Base-by-base conservation (phyloP, 1,140 invertebrate genomes). In the Drosophila azteca region DNA sequence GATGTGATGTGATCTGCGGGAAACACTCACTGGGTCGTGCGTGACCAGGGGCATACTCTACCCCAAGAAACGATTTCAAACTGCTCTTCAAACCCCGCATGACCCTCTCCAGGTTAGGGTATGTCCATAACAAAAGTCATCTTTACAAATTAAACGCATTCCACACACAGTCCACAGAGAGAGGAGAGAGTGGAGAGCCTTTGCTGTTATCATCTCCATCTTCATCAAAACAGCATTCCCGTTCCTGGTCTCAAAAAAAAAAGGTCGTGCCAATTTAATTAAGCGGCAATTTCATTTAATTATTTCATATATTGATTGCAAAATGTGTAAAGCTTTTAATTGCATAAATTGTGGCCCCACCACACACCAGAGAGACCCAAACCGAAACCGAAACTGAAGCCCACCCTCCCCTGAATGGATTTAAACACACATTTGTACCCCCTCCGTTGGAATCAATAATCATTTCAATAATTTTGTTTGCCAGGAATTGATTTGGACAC, bases 231-330 rank as follows among this genome's bases (percentile, higher is more conserved):
- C 71, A 65, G 65, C 71, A 79, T 79, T 52, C 70, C 61, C 55
- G 15, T 46, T 60, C 63, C 69, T 77, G 51, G 57, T 62, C 77
- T 62, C 69, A 44, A 48, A 39, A 39, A 13, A 39, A 39, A 39
- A 79, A 78, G 82, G 78, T 82, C 82, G 82, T 72, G 83, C 71
- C 83, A 87, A 85, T 87, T 85, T 87, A 87, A 85, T 85, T 87
- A 85, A 85, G 79, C 78, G 53, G 78, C 78, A 82, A 82, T 82
- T 87, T 85, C 78, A 85, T 78, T 83, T 83, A 83, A 83, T 85
- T 87, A 87, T 85, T 87, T 78, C 61, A 78, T 68, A 66, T 87
- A 87, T 85, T 82, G 78, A 85, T 88, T 82, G 66, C 55, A 51
- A 70, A 79, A 75, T 66, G 77, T 85, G 74, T 75, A 82, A 85